Base-by-base conservation (phyloP, 1,140 invertebrate genomes). In the Orchesella cincta region DNA sequence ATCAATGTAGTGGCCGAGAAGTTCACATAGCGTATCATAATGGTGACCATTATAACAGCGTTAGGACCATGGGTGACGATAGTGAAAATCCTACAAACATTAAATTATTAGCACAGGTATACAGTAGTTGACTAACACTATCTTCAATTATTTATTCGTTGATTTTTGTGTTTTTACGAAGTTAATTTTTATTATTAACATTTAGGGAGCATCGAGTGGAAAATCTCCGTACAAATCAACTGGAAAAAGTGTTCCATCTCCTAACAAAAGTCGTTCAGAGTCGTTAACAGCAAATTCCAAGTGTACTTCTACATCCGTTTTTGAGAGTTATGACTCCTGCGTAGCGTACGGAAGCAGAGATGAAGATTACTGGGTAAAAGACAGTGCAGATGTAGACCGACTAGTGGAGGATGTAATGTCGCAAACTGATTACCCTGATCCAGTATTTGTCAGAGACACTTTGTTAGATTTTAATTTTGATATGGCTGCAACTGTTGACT, bases 21-120 rank as follows among this genome's bases (percentile, higher is more conserved):
- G 36, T 88, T 26, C 87, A 88, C 82, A 86, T 88, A 34, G 85
- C 87, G 14, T 89, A 89, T 81, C 88, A 89, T 79, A 88, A 88
- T 82, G 87, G 87, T 14, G 81, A 82, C 67, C 81, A 82, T 51
- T 82, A 82, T 73, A 82, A 82, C 71, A 76, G 73, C 26, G 76
- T 82, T 75, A 73, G 78, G 46, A 75, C 74, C 29, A 31, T 81
- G 3, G 80, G 80, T 28, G 78, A 81, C 79, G 80, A 79, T 64
- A 76, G 76, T 23, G 80, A 81, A 71, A 73, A n/a, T 20, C 80
- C 80, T 26, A 73, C 78, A 33, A 76, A 78, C 75, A 81, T 81
- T 54, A 75, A 77, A 31, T 33, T 81, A 20, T 52, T 39, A 26
- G 5, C 74, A 35, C 75, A 79, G 36, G 79, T 78, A 64, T 31